Conservation (phyloP, 2,113 vertebrate species). For the Physeter macrocephalus region DNA sequence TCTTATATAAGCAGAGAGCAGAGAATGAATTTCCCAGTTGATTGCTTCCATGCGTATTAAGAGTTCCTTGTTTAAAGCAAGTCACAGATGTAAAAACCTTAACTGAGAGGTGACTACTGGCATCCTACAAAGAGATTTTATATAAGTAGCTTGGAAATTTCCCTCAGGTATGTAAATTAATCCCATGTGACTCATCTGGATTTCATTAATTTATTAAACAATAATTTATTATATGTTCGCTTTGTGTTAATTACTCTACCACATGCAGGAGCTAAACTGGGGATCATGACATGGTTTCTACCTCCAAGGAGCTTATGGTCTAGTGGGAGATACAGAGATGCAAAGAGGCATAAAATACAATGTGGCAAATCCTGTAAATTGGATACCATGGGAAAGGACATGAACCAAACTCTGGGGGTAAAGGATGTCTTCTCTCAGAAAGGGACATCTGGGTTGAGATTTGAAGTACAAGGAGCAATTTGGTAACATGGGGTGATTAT, state of each 20-base stretch:
- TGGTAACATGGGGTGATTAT: not conserved
- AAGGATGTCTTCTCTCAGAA: not conserved
- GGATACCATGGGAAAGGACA: not conserved
- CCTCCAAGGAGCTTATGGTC: not conserved
- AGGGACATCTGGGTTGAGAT: not conserved
- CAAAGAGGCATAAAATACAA: not conserved
- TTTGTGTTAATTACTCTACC: not conserved
- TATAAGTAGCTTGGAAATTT: conserved; percentile 37
- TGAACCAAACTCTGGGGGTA: not conserved
- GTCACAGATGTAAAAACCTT: conserved; percentile 1
- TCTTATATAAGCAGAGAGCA: not conserved
- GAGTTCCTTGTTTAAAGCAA: conserved; percentile 39
- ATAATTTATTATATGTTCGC: conserved; percentile 38
- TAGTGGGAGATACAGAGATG: not conserved
- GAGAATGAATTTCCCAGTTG: not conserved
- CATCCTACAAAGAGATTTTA: conserved; percentile 37
- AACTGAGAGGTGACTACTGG: conserved; percentile 26
- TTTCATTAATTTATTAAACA: conserved; percentile 54
- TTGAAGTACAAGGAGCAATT: not conserved
- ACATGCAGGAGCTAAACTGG: not conserved
- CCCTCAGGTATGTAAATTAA: conserved; percentile 16
- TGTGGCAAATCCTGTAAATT: not conserved
- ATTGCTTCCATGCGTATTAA: conserved; percentile 5
- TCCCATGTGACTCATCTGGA: conserved; percentile 25
- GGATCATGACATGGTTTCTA: not conserved